A percentile compares a stretch with the other conserved stretches of the same genome.
Evolutionary conservation across 2,113 vertebrate genomes (phyloP).

Genomic region (Turnix velox): DNA sequence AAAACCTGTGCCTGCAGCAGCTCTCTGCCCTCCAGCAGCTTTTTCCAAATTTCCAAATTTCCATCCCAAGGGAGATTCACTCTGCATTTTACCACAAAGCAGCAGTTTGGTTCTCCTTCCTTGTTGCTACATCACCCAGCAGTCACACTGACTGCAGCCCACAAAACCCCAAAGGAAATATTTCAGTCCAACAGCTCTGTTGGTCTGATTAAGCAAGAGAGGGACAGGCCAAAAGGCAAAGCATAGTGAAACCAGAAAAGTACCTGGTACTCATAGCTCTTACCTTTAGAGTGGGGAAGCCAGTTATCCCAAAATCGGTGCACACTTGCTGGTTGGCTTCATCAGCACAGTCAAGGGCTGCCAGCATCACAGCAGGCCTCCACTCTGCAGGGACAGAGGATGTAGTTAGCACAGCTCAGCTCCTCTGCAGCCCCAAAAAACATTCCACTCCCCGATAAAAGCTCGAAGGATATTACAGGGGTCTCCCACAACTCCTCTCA

Average conservation of each 20-base stretch:
- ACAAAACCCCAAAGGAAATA: neutral
- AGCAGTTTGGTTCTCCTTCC: neutral
- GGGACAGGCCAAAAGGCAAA: neutral
- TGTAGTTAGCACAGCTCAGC: neutral
- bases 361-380: slow-evolving; percentile 68
- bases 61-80: neutral
- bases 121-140: neutral
- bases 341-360: slow-evolving; percentile 65
- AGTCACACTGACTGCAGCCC: neutral
- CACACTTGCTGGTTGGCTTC: slow-evolving; percentile 63
- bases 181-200: neutral
- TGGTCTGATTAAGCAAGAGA: neutral
- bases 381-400: slow-evolving; percentile 49
- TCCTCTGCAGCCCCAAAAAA: rapidly evolving
- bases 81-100: rapidly evolving
- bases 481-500: rapidly evolving
- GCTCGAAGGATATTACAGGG: rapidly evolving
- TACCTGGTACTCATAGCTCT: rapidly evolving
- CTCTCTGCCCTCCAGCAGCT: neutral
- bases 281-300: slow-evolving; percentile 74
- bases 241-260: neutral
- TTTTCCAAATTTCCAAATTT: neutral
- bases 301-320: slow-evolving; percentile 55
- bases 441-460: rapidly evolving
- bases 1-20: rapidly evolving